Conservation (phyloP, 2,113 vertebrate species). For the Rhineura floridana region DNA sequence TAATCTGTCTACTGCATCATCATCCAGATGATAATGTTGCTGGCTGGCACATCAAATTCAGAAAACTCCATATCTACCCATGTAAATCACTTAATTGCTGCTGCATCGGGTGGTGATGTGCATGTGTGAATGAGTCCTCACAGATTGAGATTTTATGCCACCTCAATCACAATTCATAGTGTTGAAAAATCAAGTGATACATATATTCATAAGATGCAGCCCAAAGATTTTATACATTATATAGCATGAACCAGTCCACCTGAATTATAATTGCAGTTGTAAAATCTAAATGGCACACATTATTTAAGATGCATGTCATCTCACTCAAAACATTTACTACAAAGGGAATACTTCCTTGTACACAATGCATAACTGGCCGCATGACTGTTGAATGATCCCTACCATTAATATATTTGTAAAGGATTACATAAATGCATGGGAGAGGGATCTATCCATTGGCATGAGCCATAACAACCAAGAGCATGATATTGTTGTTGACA, state of each 20-base stretch:
- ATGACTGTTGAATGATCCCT: background rate
- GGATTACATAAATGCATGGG: background rate
- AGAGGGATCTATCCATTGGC: background rate
- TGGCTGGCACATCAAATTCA: background rate
- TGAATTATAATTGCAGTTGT: too few relatives aligned
- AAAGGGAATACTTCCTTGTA: background rate
- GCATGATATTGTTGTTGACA: background rate
- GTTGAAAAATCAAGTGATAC: background rate
- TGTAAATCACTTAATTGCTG: background rate
- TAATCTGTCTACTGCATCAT: background rate
- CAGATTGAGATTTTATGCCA: too few relatives aligned
- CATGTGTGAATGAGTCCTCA: too few relatives aligned
- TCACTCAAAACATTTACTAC: background rate
- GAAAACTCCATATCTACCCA: background rate
- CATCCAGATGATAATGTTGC: background rate
- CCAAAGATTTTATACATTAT: too few relatives aligned
- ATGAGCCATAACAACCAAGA: background rate
- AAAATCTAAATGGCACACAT: background rate
- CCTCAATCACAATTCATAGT: background rate
- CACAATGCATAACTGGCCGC: background rate
- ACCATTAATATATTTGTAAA: background rate
- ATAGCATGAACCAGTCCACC: too few relatives aligned
- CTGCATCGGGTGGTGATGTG: background rate
- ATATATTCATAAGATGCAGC: too few relatives aligned
- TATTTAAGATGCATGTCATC: background rate